Evolutionary conservation across 2,888 invertebrate genomes (phyloP).

Genomic region (Cheilosia vulpina): DNA sequence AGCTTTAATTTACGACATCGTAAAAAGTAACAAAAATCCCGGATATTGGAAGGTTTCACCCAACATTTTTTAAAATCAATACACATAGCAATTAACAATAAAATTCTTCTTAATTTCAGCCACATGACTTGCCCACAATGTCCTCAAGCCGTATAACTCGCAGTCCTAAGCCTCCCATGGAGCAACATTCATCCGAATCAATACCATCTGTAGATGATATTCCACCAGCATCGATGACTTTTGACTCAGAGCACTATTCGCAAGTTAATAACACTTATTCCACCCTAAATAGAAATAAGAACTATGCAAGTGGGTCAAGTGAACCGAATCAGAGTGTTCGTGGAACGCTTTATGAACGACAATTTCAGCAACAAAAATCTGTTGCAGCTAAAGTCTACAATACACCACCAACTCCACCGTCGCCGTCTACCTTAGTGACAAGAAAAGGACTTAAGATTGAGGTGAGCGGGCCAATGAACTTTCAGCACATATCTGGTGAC

Average conservation of each 20-base stretch:
- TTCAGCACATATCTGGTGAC: conserved; percentile 79
- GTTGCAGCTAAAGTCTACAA: conserved; percentile 17
- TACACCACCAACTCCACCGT: conserved; percentile 71
- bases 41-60: conserved; percentile 80
- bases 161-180: not conserved
- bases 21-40: conserved; percentile 80
- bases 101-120: conserved; percentile 26
- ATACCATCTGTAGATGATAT: conserved; percentile 55
- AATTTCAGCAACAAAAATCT: conserved; percentile 35
- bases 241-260: conserved; percentile 36
- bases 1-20: conserved; percentile 81
- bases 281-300: not conserved
- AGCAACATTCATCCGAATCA: conserved; percentile 13
- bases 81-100: not conserved
- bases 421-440: conserved; percentile 78
- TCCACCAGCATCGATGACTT: conserved; percentile 55
- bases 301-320: not conserved
- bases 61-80: not conserved
- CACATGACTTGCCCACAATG: conserved; percentile 45
- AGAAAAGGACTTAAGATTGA: conserved; percentile 79
- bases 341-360: conserved; percentile 47
- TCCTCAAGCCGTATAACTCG: not conserved
- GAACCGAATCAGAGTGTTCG: conserved; percentile 11
- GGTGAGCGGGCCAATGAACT: conserved; percentile 79
- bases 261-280: not conserved